Percentiles rank a stretch among this genome's conserved stretches.
phyloP scores from a whole-genome alignment of 2,888 invertebrate species.

The Fissipunctia ypsillon region DNA sequence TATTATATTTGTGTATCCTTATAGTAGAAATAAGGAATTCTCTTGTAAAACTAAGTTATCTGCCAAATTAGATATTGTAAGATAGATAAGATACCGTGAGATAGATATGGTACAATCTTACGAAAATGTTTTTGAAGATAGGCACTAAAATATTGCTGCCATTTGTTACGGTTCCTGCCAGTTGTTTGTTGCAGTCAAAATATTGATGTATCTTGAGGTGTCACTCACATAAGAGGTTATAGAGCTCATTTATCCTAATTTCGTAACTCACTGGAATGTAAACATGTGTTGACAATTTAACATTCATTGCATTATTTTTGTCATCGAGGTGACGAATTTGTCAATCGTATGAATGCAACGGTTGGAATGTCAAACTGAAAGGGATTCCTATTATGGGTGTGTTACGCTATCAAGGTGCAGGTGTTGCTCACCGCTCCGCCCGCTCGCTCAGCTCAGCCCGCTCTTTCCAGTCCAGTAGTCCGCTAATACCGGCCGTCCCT shows the following conservation, averaged over 20 bases:
- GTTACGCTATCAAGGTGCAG: constrained; percentile 6
- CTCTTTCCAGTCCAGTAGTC: constrained; percentile 4
- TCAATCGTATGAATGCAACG: not conserved
- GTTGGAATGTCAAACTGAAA: not conserved
- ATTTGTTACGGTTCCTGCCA: not conserved
- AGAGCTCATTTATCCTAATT: not conserved
- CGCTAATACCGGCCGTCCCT: constrained; percentile 28
- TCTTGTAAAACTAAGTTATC: constrained; percentile 7
- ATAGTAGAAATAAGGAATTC: not conserved
- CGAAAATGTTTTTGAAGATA: not conserved
- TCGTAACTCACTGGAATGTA: not conserved
- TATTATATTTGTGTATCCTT: not conserved
- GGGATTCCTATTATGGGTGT: not conserved
- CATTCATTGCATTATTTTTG: not conserved
- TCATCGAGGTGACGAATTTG: not conserved
- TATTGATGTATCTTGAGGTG: not conserved
- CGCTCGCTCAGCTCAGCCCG: not conserved
- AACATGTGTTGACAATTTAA: not conserved
- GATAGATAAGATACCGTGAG: too few relatives aligned
- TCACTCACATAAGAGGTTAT: not conserved
- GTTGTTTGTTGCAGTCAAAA: not conserved
- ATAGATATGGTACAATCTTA: too few relatives aligned
- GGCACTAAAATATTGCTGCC: not conserved
- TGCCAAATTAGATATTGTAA: not conserved
- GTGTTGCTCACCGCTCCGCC: constrained; percentile 1